phyloP scores from a whole-genome alignment of 2,797 vertebrate genomes.

The Rhinophrynus dorsalis region DNA sequence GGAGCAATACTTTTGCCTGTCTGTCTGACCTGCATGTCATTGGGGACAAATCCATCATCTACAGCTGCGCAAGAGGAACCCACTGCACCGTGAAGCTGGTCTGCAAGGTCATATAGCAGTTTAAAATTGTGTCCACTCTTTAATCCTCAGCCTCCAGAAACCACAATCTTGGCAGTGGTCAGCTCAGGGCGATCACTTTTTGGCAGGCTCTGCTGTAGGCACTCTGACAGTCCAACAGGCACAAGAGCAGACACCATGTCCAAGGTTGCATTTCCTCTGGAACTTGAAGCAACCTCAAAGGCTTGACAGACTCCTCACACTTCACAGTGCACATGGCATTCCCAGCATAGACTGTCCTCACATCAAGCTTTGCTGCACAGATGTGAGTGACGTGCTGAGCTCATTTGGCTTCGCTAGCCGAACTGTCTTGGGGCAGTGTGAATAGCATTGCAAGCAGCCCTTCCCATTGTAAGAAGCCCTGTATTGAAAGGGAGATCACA shows the following conservation, averaged over 20 bases:
- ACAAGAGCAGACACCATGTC: slow-evolving; percentile 80
- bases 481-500: no score
- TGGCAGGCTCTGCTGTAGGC: slow-evolving; percentile 86
- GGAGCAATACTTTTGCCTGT: slow-evolving; percentile 98
- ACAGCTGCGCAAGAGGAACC: slow-evolving; percentile 96
- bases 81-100: slow-evolving; percentile 93
- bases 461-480: no score
- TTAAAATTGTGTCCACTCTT: slow-evolving; percentile 96
- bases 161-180: slow-evolving; percentile 90
- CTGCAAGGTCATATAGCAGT: slow-evolving; percentile 91
- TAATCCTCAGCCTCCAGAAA: slow-evolving; percentile 93
- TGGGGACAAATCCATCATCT: slow-evolving; percentile 95
- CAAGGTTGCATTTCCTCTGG: slow-evolving; percentile 79
- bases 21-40: slow-evolving; percentile 97
- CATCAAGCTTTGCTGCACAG: no score
- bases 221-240: slow-evolving; percentile 80
- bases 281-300: slow-evolving; percentile 82
- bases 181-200: slow-evolving; percentile 95
- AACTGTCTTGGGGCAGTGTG: no score
- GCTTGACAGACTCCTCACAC: slow-evolving; percentile 86
- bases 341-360: no score
- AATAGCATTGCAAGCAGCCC: no score
- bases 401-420: no score
- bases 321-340: slow-evolving; percentile 94
- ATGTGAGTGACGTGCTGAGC: no score